Percentiles rank a stretch among this genome's conserved stretches.
phyloP scores from a whole-genome alignment of 92 coral and sea anemone genomes.

The Diadumene lineata region DNA sequence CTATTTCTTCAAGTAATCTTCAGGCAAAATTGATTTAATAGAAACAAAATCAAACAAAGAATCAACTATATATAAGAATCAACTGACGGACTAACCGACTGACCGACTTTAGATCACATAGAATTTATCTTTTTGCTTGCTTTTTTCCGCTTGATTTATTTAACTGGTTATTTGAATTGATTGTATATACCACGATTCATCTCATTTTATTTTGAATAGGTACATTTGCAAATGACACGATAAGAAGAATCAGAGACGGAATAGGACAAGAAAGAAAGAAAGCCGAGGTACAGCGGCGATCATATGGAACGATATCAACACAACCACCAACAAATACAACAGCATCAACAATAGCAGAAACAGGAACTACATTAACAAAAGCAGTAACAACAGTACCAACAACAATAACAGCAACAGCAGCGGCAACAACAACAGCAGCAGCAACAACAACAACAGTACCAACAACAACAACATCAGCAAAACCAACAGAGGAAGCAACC shows the following conservation, averaged over 20 bases:
- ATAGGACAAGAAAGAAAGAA: neutral
- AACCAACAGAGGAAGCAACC: too few species aligned
- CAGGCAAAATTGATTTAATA: too few species aligned
- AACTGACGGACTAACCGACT: neutral
- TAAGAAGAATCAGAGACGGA: slow-evolving; percentile 29
- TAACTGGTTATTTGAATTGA: neutral
- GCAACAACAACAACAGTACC: too few species aligned
- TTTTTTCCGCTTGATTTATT: neutral
- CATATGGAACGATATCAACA: neutral
- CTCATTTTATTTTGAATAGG: slow-evolving; percentile 16
- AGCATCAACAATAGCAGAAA: too few species aligned
- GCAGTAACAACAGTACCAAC: too few species aligned
- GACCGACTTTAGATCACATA: neutral
- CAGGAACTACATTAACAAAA: too few species aligned
- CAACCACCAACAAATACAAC: too few species aligned
- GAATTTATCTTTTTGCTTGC: neutral
- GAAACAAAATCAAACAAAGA: too few species aligned
- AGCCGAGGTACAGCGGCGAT: neutral
- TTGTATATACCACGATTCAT: neutral
- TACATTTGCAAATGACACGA: slow-evolving; percentile 53
- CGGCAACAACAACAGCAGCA: too few species aligned
- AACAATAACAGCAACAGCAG: too few species aligned
- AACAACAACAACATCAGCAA: too few species aligned
- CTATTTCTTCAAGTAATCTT: too few species aligned
- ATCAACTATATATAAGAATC: neutral